Base-by-base conservation (phyloP, 2,113 vertebrate species). In the Meriones unguiculatus region DNA sequence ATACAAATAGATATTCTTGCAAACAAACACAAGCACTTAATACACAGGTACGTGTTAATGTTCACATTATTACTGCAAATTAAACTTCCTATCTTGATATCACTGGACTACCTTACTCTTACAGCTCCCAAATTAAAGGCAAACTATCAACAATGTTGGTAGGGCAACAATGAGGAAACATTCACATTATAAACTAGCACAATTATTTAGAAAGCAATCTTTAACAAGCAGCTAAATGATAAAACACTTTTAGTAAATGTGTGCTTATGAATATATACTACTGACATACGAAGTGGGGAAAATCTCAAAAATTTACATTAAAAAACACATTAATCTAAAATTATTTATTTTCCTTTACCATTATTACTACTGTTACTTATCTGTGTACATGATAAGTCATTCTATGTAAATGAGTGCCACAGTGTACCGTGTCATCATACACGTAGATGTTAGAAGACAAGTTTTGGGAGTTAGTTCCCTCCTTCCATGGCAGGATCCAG, bases 31-130 rank as follows among this genome's bases (percentile, higher is more conserved):
- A 94, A 65, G 35, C 69, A 90, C 32, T 78, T 46, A 78, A 76
- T 25, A 84, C 18, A 84, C 0, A 90, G 35, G 57, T 62, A 95
- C 88, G 87, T 57, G 18, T 75, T 76, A 77, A 57, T 35, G 80
- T 88, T 93, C 14, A 92, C 32, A 89, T 84, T 84, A 93, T 84
- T 92, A 96, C 77, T 86, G 3, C 22, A 96, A 96, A 95, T 78
- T 92, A 90, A 96, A 93, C 38, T 85, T 93, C 57, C 22, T 90
- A 41, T 72, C 73, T 92, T 15, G 7, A 92, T 67, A 87, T 87
- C 22, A 76, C 52, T 67, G 9, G 69, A 88, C 67, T 95, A 64
- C 5, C 25, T 85, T 94, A 91, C 72, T 87, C 72, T 35, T 92
- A 81, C 24, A 86, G 30, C 84, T 91, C 25, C n/a, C 89, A 96